phyloP scores from a whole-genome alignment of 2,888 invertebrate genomes.

The Melinaea marsaeus region DNA sequence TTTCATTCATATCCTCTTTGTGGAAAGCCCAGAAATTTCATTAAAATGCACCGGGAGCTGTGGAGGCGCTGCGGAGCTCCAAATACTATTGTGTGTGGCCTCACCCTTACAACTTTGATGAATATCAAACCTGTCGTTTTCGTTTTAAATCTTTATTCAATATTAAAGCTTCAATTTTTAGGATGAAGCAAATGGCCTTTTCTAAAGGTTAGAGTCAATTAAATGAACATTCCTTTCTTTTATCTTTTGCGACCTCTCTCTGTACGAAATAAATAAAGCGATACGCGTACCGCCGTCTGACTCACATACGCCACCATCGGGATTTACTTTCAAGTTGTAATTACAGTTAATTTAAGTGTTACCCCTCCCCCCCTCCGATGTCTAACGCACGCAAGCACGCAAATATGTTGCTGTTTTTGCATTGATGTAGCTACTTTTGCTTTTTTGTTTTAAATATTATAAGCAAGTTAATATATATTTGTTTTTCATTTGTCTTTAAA shows the following conservation, averaged over 20 bases:
- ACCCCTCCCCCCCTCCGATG: conserved; percentile 61
- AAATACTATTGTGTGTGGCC: conserved; percentile 37
- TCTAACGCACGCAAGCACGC: conserved; percentile 73
- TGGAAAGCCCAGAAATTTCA: conserved; percentile 68
- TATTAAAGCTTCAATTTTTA: conserved; percentile 6
- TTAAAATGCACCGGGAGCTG: conserved; percentile 53
- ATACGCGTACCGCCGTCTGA: conserved; percentile 54
- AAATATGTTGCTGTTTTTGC: conserved; percentile 33
- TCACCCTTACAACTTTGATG: conserved; percentile 37
- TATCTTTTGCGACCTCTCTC: too few relatives aligned
- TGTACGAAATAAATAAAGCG: not conserved
- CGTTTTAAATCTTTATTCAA: conserved; percentile 15
- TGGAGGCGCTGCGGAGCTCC: conserved; percentile 34
- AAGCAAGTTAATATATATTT: too few relatives aligned
- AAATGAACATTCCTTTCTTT: too few relatives aligned
- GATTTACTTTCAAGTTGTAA: conserved; percentile 66
- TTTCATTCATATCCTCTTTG: conserved; percentile 62
- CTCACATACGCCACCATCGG: conserved; percentile 55
- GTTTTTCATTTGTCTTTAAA: too few relatives aligned
- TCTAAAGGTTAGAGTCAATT: too few relatives aligned
- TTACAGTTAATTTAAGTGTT: conserved; percentile 75
- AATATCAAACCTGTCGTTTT: conserved; percentile 33
- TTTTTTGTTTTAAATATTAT: too few relatives aligned
- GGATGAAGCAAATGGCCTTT: too few relatives aligned
- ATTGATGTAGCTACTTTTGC: too few relatives aligned